Percentiles rank a stretch among this genome's conserved stretches.
phyloP scores from a whole-genome alignment of 1,140 invertebrate genomes.

The Anadara kagoshimensis region DNA sequence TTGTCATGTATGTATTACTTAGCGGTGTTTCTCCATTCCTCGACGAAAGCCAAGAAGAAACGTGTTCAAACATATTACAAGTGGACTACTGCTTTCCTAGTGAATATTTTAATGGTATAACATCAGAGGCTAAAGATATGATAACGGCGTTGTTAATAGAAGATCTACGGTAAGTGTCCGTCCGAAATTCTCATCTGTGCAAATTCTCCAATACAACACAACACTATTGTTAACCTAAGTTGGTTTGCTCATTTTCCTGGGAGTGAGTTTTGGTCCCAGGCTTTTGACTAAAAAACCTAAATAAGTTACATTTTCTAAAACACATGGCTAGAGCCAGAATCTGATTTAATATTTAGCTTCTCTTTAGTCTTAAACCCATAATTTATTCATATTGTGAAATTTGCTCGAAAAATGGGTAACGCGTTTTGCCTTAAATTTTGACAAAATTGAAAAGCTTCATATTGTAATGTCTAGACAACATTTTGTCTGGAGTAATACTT shows the following conservation, averaged over 20 bases:
- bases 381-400: too few relatives aligned
- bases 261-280: neutral
- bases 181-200: neutral
- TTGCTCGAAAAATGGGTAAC: too few relatives aligned
- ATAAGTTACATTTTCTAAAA: neutral
- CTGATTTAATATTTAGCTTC: too few relatives aligned
- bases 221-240: neutral
- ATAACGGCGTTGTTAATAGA: slow-evolving; percentile 80
- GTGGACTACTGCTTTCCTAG: slow-evolving; percentile 88
- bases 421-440: too few relatives aligned
- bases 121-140: slow-evolving; percentile 82
- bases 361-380: too few relatives aligned
- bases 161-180: slow-evolving; percentile 60
- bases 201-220: neutral
- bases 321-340: too few relatives aligned
- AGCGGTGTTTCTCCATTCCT: slow-evolving; percentile 87
- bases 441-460: too few relatives aligned
- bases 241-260: neutral
- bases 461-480: too few relatives aligned
- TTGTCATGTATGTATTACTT: slow-evolving; percentile 86
- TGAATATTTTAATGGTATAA: slow-evolving; percentile 84
- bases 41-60: slow-evolving; percentile 88
- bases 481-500: too few relatives aligned
- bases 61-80: slow-evolving; percentile 87
- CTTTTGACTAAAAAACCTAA: neutral